Percentiles rank a stretch among this genome's conserved stretches.
phyloP scores from a whole-genome alignment of 2,113 vertebrate species.

The Grantiella picta region DNA sequence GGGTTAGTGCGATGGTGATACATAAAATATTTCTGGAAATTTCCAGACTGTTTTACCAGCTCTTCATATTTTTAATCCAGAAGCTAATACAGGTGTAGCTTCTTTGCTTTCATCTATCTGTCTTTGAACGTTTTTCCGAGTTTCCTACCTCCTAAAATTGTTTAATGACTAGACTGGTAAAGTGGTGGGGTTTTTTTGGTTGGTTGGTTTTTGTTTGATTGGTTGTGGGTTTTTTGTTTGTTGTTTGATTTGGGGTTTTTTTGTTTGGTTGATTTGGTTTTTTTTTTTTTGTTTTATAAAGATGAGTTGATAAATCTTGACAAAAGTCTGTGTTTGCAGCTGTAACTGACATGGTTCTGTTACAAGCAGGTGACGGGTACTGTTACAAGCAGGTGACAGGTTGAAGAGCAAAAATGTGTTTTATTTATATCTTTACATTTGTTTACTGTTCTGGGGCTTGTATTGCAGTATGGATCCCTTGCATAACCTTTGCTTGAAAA shows the following conservation, averaged over 20 bases:
- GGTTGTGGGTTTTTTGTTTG: too few species aligned
- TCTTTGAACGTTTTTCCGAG: neutral
- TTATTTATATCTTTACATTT: neutral
- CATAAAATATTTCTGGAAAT: neutral
- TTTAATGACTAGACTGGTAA: neutral
- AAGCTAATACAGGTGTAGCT: neutral
- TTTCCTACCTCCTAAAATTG: neutral
- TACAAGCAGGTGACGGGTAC: neutral
- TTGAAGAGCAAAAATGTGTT: neutral
- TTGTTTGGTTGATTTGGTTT: too few species aligned
- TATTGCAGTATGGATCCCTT: neutral
- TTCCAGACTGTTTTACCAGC: neutral
- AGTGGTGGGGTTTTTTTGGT: neutral
- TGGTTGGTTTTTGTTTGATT: too few species aligned
- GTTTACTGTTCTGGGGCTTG: neutral
- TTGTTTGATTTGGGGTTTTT: too few species aligned
- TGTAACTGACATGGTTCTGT: neutral
- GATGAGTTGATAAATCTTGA: neutral
- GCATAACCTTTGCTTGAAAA: constrained; percentile 37
- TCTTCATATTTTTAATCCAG: neutral
- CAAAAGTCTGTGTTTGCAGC: neutral
- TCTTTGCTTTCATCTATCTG: neutral
- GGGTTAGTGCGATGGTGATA: neutral
- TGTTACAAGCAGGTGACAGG: too few species aligned
- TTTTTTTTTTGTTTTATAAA: neutral